Percentiles rank a stretch among this genome's conserved stretches.
These are phyloP conservation scores for Drosophila antonietae DNA, from an alignment of 2,888 invertebrate species.

Conservation along the genomic window DNA sequence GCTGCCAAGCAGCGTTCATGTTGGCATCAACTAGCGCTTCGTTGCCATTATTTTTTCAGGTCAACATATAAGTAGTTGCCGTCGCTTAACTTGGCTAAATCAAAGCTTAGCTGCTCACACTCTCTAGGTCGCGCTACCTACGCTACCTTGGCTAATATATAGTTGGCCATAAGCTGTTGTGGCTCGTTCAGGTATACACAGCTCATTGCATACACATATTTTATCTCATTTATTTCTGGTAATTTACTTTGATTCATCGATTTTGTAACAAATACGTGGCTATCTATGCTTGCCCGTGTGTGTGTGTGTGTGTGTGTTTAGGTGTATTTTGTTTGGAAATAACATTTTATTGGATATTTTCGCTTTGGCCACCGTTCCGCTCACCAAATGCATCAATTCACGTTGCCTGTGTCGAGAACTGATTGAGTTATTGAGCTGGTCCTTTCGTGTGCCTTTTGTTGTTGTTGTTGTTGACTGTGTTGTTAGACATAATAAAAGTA, in stretches of 20 bases:
- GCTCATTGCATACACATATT: slow-evolving; percentile 56
- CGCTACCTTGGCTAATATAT: background rate
- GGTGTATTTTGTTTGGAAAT: slow-evolving; percentile 19
- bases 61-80: slow-evolving; percentile 31
- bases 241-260: slow-evolving; percentile 81
- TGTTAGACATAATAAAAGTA: slow-evolving; percentile 53
- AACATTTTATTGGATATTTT: slow-evolving; percentile 51
- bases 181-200: slow-evolving; percentile 36
- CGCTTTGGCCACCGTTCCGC: slow-evolving; percentile 10
- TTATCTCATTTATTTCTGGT: slow-evolving; percentile 80
- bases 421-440: slow-evolving; percentile 76
- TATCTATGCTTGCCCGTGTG: background rate
- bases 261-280: slow-evolving; percentile 71
- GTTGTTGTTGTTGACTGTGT: slow-evolving; percentile 13
- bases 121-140: background rate
- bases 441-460: slow-evolving; percentile 14
- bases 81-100: slow-evolving; percentile 45
- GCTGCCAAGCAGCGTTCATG: slow-evolving; percentile 46
- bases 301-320: background rate
- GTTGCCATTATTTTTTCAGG: slow-evolving; percentile 20
- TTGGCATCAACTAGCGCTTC: slow-evolving; percentile 37
- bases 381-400: slow-evolving; percentile 55
- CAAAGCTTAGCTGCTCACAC: slow-evolving; percentile 27
- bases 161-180: slow-evolving; percentile 15
- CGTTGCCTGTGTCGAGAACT: slow-evolving; percentile 53